These are phyloP conservation scores for Drosophila pegasa DNA, from an alignment of 2,888 invertebrate genomes.

Conservation along the genomic window DNA sequence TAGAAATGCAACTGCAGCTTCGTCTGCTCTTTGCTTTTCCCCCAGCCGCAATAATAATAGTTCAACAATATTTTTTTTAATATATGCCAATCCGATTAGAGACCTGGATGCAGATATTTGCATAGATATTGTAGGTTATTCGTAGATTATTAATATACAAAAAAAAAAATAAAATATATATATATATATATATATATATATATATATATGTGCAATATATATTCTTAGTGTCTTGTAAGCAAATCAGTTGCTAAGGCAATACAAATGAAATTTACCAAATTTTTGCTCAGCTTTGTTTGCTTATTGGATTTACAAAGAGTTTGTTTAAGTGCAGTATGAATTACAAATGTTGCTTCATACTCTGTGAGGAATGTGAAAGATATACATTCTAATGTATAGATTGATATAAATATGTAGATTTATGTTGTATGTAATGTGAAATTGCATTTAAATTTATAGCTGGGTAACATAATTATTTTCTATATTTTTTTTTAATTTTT, in stretches of 20 bases:
- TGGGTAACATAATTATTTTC: no score
- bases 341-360: no score
- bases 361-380: no score
- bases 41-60: not conserved
- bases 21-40: not conserved
- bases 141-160: not conserved
- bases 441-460: no score
- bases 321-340: not conserved
- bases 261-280: not conserved
- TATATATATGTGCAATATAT: not conserved
- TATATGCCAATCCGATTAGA: slow-evolving; percentile 1
- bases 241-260: not conserved
- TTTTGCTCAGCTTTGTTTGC: not conserved
- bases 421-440: no score
- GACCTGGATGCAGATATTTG: not conserved
- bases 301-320: not conserved
- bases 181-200: not conserved
- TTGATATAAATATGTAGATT: no score
- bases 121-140: not conserved
- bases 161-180: not conserved
- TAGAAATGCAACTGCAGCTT: not conserved
- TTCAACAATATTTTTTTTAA: not conserved
- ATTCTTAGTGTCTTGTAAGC: not conserved
- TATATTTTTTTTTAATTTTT: no score
- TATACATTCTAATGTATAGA: no score